Evolutionary conservation across 2,113 vertebrate species (phyloP).

Genomic region (Seriola rivoliana): DNA sequence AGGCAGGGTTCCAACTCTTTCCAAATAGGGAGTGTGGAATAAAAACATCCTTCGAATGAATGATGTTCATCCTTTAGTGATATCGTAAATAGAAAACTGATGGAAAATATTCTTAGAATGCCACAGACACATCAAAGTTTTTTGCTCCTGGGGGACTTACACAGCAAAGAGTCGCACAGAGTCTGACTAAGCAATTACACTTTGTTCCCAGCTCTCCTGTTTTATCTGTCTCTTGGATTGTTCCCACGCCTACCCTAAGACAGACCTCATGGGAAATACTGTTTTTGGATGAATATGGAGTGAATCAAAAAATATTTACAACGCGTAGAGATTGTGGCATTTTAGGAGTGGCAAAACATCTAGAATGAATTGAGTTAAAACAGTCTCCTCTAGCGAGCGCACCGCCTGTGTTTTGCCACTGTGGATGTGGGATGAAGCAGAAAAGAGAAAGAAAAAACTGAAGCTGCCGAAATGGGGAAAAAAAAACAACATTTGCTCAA

Average conservation of each 20-base stretch:
- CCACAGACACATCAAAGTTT: neutral
- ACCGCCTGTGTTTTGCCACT: neutral
- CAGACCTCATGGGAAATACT: constrained; percentile 19
- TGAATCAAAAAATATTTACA: neutral
- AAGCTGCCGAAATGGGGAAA: constrained; percentile 4
- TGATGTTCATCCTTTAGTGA: neutral
- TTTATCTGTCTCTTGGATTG: constrained; percentile 31
- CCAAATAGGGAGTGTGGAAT: neutral
- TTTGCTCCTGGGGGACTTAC: constrained; percentile 12
- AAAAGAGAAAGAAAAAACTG: constrained; percentile 1
- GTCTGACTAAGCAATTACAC: constrained; percentile 32
- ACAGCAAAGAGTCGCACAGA: constrained; percentile 4
- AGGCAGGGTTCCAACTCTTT: neutral
- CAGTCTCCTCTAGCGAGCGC: neutral
- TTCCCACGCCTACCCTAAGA: constrained; percentile 53
- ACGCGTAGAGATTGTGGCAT: neutral
- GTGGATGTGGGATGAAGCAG: constrained; percentile 4
- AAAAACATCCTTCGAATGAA: neutral
- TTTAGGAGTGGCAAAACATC: neutral
- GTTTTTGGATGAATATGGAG: constrained; percentile 3
- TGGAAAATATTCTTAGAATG: constrained; percentile 3
- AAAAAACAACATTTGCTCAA: constrained; percentile 16
- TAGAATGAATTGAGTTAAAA: neutral
- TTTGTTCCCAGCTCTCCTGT: constrained; percentile 39
- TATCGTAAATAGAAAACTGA: neutral